Evolutionary conservation across 2,888 invertebrate species (phyloP).

Genomic region (Bugulina stolonifera): DNA sequence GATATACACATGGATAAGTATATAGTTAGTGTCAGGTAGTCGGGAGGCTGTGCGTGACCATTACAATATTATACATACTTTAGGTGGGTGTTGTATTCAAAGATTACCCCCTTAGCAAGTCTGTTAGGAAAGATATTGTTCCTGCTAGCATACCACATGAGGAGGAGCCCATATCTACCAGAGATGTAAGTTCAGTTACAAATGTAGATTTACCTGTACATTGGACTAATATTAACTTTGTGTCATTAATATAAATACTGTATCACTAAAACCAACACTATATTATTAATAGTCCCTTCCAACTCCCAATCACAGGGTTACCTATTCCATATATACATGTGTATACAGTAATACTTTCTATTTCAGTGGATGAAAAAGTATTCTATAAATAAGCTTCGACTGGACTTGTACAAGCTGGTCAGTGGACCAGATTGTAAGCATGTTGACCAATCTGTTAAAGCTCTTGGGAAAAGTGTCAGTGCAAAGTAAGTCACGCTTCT

Average conservation of each 20-base stretch:
- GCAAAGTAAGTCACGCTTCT: constrained; percentile 46
- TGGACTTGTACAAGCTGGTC: constrained; percentile 48
- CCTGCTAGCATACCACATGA: constrained; percentile 42
- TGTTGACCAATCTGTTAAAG: constrained; percentile 42
- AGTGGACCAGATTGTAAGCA: constrained; percentile 52
- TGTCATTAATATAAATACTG: no score
- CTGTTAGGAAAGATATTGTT: constrained; percentile 41
- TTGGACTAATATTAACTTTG: no score
- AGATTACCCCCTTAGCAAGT: constrained; percentile 41
- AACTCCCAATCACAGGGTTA: no score
- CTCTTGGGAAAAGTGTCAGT: constrained; percentile 44
- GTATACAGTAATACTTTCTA: no score
- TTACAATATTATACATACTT: no score
- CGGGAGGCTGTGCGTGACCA: no score
- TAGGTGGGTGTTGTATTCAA: constrained; percentile 39
- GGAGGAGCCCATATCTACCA: constrained; percentile 49
- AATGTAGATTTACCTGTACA: no score
- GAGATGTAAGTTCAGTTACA: constrained; percentile 44
- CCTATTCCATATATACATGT: no score
- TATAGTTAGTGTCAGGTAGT: no score
- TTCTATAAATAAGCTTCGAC: constrained; percentile 46
- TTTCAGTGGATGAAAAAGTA: constrained; percentile 49
- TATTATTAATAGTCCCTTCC: no score
- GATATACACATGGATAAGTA: no score
- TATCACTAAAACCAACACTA: no score